Base-by-base conservation (phyloP, 2,113 vertebrate species). In the Accipiter cooperii region DNA sequence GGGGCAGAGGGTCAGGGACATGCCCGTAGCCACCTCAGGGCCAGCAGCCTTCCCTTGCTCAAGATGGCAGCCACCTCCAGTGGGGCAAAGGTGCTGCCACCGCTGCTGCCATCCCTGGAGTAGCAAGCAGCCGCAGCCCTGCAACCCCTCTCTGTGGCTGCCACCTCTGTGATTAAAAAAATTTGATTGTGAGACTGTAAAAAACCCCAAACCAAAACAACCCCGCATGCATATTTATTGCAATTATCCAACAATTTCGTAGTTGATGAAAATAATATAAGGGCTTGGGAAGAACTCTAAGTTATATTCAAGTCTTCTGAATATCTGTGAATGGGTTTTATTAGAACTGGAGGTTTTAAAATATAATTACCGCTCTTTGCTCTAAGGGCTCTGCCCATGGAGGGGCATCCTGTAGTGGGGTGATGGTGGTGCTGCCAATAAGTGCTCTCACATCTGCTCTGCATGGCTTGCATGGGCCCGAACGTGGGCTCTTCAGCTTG, bases 51-150 rank as follows among this genome's bases (percentile, higher is more conserved):
- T 63, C 25, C 29, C 25, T 64, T n/a, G 47, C 34, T 63, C 34
- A 47, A 47, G 31, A 70, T 63, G n/a, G 29, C 47, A 2, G 0
- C 34, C 4, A 1, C n/a, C 42, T 87, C 46, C 38, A 31, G 34
- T 1, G 5, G 29, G 46, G 29, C 3, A 3, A 54, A 61, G 69
- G 22, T 28, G 9, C 73, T 69, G 44, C 61, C 13, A 5, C 51
- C 2, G 12, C 51, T 4, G 18, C 31, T 1, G 3, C n/a, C 8
- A 4, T n/a, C 42, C 34, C 55, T 2, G 11, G n/a, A 28, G 13
- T 3, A 12, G 47, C 3, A 11, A 82, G 55, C 26, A 70, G 17
- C 28, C 1, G 1, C 52, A 68, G 34, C 29, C 46, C 29, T 0
- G 1, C 17, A 51, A 21, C 10, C 9, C 44, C 13, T 58, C 4